Evolutionary conservation across 2,113 vertebrate genomes (phyloP).

Genomic region (Salvelinus alpinus): DNA sequence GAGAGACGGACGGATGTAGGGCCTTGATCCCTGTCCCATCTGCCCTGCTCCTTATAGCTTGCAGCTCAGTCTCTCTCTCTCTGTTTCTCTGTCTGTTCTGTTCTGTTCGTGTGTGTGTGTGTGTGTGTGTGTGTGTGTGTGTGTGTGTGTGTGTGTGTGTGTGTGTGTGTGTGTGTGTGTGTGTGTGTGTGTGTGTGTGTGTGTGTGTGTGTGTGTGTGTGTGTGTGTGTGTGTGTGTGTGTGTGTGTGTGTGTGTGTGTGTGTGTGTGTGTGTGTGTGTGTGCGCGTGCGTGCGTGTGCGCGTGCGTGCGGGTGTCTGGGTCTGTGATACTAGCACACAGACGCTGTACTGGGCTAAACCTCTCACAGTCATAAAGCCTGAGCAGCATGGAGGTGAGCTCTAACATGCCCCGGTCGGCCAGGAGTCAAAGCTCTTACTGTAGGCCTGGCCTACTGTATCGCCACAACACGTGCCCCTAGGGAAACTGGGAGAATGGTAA

Average conservation of each 20-base stretch:
- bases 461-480: too few relatives aligned
- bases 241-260: too few relatives aligned
- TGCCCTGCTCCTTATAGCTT: slow-evolving; percentile 60
- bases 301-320: background rate
- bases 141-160: slow-evolving; percentile 23
- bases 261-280: background rate
- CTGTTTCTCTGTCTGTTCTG: background rate
- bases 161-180: background rate
- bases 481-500: too few relatives aligned
- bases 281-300: background rate
- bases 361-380: slow-evolving; percentile 35
- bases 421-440: slow-evolving; percentile 36
- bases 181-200: background rate
- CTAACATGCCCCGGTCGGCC: slow-evolving; percentile 37
- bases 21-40: slow-evolving; percentile 69
- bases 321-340: background rate
- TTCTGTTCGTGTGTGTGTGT: background rate
- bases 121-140: slow-evolving; percentile 5
- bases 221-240: background rate
- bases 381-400: slow-evolving; percentile 54
- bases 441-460: too few relatives aligned
- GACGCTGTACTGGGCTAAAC: slow-evolving; percentile 23
- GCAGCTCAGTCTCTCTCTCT: slow-evolving; percentile 36
- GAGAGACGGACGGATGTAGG: slow-evolving; percentile 24
- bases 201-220: slow-evolving; percentile 2